phyloP scores from a whole-genome alignment of 2,888 invertebrate genomes.

The Oeneis ivallda region DNA sequence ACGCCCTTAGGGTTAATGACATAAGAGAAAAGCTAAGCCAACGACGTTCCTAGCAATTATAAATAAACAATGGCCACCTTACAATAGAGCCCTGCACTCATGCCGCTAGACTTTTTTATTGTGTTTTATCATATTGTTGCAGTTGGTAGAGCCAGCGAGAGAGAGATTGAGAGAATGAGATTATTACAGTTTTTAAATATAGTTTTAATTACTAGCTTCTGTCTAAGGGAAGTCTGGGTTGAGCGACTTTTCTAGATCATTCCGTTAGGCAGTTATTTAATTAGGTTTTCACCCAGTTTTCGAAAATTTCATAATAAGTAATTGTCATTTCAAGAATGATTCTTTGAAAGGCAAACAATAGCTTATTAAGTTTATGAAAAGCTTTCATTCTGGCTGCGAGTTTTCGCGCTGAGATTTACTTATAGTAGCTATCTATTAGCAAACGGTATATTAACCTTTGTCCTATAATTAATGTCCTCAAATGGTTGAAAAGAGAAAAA shows the following conservation, averaged over 20 bases:
- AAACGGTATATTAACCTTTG: no score
- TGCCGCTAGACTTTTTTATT: slow-evolving; percentile 24
- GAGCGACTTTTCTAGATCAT: not conserved
- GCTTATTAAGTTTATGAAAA: slow-evolving; percentile 1
- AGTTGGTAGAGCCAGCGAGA: not conserved
- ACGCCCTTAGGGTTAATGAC: slow-evolving; percentile 18
- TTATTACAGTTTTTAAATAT: slow-evolving; percentile 13
- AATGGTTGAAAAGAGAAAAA: no score
- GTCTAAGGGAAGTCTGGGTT: not conserved
- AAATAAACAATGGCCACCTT: slow-evolving; percentile 23
- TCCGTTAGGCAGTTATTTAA: not conserved
- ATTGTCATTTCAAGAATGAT: not conserved
- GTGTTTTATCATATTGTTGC: slow-evolving; percentile 25
- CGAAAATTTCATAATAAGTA: not conserved
- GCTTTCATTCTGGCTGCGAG: not conserved
- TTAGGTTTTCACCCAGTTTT: slow-evolving; percentile 4
- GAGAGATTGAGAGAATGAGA: not conserved
- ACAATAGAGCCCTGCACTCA: slow-evolving; percentile 23
- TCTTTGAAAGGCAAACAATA: not conserved
- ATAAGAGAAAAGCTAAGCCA: slow-evolving; percentile 18
- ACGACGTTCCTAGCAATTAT: slow-evolving; percentile 26
- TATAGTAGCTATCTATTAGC: no score
- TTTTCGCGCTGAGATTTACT: not conserved
- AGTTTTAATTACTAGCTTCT: slow-evolving; percentile 16
- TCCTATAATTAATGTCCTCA: no score